Conservation (phyloP, 2,888 invertebrate genomes). For the Xestia xanthographa region DNA sequence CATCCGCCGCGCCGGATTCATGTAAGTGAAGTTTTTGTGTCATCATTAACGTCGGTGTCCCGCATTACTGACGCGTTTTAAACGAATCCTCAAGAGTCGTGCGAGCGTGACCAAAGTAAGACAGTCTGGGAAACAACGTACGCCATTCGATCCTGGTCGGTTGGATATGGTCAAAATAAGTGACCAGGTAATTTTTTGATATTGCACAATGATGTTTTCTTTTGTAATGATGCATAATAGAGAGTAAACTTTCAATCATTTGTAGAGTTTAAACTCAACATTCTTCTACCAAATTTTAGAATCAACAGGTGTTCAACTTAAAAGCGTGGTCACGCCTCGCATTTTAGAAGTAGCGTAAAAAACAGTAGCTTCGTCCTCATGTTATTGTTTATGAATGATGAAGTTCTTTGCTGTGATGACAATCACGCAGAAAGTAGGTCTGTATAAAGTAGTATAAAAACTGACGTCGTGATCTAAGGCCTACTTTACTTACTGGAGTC, state of each 20-base stretch:
- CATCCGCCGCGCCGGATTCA: conserved; percentile 77
- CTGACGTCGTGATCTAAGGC: conserved; percentile 1
- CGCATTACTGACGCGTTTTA: conserved; percentile 79
- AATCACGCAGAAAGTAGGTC: conserved; percentile 27
- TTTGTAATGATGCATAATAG: conserved; percentile 21
- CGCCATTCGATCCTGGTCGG: conserved; percentile 68
- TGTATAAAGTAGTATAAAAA: conserved; percentile 5
- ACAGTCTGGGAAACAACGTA: conserved; percentile 70
- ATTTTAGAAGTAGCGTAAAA: conserved; percentile 37
- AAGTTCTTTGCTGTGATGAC: conserved; percentile 21
- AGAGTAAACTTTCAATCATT: conserved; percentile 34
- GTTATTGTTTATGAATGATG: conserved; percentile 26
- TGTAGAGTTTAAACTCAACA: conserved; percentile 53
- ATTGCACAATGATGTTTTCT: conserved; percentile 43
- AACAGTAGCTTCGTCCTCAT: conserved; percentile 8
- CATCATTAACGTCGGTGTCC: conserved; percentile 80
- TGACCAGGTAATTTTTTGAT: conserved; percentile 75
- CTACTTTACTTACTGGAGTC: conserved; percentile 21
- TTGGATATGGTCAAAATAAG: conserved; percentile 80
- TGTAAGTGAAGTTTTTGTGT: conserved; percentile 87
- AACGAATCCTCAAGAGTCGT: conserved; percentile 75
- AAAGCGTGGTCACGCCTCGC: conserved; percentile 66
- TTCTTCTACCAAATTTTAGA: conserved; percentile 60
- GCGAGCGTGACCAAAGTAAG: conserved; percentile 78
- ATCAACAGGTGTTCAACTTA: conserved; percentile 78